Evolutionary conservation across 2,888 invertebrate species (phyloP).

Genomic region (Charanyca ferruginea): DNA sequence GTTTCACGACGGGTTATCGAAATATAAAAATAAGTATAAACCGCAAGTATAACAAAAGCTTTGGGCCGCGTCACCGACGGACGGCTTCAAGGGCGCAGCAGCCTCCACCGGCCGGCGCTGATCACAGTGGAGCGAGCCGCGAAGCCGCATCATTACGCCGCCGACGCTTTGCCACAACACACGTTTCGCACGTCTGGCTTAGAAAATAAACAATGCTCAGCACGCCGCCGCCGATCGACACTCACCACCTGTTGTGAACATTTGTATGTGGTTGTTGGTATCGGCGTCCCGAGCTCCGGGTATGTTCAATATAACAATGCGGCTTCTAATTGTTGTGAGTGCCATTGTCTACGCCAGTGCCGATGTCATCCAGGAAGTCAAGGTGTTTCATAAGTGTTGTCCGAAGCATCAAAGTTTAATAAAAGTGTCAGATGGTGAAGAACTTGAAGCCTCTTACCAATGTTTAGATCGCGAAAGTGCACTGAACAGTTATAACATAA

Average conservation of each 20-base stretch:
- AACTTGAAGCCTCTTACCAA: conserved; percentile 69
- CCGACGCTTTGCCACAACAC: conserved; percentile 75
- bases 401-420: conserved; percentile 76
- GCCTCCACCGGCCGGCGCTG: conserved; percentile 78
- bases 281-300: conserved; percentile 50
- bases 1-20: background rate
- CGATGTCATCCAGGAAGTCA: conserved; percentile 64
- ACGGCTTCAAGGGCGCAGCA: conserved; percentile 82
- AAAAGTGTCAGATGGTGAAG: conserved; percentile 71
- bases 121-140: conserved; percentile 58
- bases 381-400: conserved; percentile 85
- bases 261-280: conserved; percentile 59
- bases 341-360: conserved; percentile 67
- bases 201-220: conserved; percentile 79
- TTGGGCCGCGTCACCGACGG: conserved; percentile 44
- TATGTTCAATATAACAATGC: conserved; percentile 74
- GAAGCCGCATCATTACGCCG: conserved; percentile 75
- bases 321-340: conserved; percentile 73
- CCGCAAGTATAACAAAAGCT: conserved; percentile 59
- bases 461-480: conserved; percentile 76
- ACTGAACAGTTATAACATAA: conserved; percentile 70
- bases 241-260: conserved; percentile 81
- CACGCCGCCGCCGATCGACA: conserved; percentile 78
- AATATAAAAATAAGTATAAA: conserved; percentile 39
- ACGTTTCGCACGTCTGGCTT: conserved; percentile 70